These are phyloP conservation scores for Sitodiplosis mosellana DNA, from an alignment of 1,140 invertebrate species.

Conservation along the genomic window DNA sequence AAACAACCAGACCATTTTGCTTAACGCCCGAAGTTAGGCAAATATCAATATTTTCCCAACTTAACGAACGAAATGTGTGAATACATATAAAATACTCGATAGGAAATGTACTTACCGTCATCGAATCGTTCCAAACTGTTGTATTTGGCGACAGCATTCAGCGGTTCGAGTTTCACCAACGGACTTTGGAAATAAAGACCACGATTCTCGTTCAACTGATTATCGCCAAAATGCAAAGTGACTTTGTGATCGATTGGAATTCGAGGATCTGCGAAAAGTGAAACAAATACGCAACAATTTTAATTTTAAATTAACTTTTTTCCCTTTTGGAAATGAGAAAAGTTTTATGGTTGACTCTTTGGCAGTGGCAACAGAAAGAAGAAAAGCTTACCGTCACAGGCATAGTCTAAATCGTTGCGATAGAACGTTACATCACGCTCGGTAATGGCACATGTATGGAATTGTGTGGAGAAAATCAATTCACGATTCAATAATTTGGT, in stretches of 20 bases:
- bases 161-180: conserved; percentile 2
- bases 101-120: conserved; percentile 2
- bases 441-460: conserved; percentile 7
- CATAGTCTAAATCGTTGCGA: conserved; percentile 5
- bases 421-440: conserved; percentile 1
- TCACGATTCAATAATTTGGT: conserved; percentile 18
- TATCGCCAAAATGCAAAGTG: background rate
- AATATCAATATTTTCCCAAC: background rate
- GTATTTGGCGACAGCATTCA: conserved; percentile 1
- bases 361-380: background rate
- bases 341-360: background rate
- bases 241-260: conserved; percentile 5
- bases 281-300: background rate
- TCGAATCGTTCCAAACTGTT: conserved; percentile 4
- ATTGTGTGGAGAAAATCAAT: conserved; percentile 28
- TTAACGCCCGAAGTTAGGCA: too few relatives aligned
- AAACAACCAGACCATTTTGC: too few relatives aligned
- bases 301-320: background rate
- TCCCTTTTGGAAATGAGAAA: background rate
- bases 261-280: conserved; percentile 1
- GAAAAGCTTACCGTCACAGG: conserved; percentile 3
- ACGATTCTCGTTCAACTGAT: background rate
- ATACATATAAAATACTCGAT: background rate
- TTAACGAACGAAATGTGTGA: background rate
- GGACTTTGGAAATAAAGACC: conserved; percentile 5